Conservation (phyloP, 2,113 vertebrate genomes). For the Silurus glanis region DNA sequence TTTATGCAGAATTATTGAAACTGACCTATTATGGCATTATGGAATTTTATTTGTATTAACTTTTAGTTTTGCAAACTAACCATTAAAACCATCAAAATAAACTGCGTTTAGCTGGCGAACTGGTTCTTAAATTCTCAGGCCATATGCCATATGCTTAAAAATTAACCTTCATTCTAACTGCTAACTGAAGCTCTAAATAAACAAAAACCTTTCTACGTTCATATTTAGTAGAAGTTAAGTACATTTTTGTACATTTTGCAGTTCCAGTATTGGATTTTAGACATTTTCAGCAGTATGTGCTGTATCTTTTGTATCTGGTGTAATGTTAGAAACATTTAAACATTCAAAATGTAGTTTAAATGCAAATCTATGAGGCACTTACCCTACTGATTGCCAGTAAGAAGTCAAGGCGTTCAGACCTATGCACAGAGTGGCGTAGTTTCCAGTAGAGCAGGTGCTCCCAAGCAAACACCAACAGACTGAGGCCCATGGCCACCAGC, state of each 20-base stretch:
- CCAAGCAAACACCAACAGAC: conserved; percentile 94
- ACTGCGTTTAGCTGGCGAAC: not conserved
- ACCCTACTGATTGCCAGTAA: conserved; percentile 95
- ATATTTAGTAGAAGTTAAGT: not conserved
- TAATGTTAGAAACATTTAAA: not conserved
- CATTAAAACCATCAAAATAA: not conserved
- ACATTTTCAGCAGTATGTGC: not conserved
- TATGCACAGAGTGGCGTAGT: conserved; percentile 85
- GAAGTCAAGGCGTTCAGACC: conserved; percentile 83
- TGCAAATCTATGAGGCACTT: not conserved
- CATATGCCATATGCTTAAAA: not conserved
- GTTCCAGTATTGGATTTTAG: not conserved
- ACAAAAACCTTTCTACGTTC: not conserved
- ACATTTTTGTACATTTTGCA: not conserved
- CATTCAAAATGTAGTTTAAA: not conserved
- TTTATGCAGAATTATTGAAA: not conserved
- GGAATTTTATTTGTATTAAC: not conserved
- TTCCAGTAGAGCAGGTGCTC: conserved; percentile 97
- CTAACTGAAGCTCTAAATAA: not conserved
- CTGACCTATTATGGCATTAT: not conserved
- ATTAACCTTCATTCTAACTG: not conserved
- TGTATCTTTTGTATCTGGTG: not conserved
- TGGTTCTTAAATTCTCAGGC: not conserved
- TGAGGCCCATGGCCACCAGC: conserved; percentile 96
- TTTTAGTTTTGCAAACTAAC: not conserved